These are phyloP conservation scores for Chloropsis cyanopogon DNA, from an alignment of 2,113 vertebrate species.

Conservation along the genomic window DNA sequence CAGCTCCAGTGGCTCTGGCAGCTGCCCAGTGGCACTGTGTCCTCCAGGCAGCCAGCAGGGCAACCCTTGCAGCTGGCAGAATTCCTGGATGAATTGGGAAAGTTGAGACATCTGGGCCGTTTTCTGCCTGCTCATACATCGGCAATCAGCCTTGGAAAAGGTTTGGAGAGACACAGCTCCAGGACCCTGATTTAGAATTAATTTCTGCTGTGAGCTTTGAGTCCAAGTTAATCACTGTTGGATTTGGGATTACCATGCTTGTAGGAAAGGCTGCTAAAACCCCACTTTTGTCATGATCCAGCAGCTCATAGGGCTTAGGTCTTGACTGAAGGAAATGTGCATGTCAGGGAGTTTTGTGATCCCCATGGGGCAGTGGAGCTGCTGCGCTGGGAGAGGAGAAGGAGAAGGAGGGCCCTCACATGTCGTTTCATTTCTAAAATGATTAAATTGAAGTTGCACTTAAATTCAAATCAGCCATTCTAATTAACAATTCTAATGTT, in stretches of 20 bases:
- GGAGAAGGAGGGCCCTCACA: not conserved
- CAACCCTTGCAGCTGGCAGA: not conserved
- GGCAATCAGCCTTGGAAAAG: not conserved
- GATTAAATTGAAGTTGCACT: slow-evolving; percentile 62
- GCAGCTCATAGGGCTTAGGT: slow-evolving; percentile 41
- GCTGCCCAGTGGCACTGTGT: not conserved
- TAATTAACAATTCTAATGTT: slow-evolving; percentile 67
- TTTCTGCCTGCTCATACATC: not conserved
- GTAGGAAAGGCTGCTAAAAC: slow-evolving; percentile 43
- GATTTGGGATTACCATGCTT: slow-evolving; percentile 54
- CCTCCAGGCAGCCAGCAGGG: not conserved
- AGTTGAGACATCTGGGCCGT: not conserved
- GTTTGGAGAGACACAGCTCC: slow-evolving; percentile 20
- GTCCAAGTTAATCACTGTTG: slow-evolving; percentile 52
- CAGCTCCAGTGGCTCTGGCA: accelerated
- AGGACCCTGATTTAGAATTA: slow-evolving; percentile 43
- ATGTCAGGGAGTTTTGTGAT: slow-evolving; percentile 19
- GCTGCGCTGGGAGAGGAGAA: not conserved
- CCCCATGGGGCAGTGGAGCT: not conserved
- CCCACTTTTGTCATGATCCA: slow-evolving; percentile 49
- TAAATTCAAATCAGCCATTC: slow-evolving; percentile 65
- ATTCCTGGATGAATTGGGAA: not conserved
- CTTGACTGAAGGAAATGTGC: slow-evolving; percentile 31
- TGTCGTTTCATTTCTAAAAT: slow-evolving; percentile 10
- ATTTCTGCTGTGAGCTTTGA: slow-evolving; percentile 48